A percentile compares a stretch with the other conserved stretches of the same genome.
Conservation (phyloP, 2,113 vertebrate genomes). For the Embiotoca jacksoni region DNA sequence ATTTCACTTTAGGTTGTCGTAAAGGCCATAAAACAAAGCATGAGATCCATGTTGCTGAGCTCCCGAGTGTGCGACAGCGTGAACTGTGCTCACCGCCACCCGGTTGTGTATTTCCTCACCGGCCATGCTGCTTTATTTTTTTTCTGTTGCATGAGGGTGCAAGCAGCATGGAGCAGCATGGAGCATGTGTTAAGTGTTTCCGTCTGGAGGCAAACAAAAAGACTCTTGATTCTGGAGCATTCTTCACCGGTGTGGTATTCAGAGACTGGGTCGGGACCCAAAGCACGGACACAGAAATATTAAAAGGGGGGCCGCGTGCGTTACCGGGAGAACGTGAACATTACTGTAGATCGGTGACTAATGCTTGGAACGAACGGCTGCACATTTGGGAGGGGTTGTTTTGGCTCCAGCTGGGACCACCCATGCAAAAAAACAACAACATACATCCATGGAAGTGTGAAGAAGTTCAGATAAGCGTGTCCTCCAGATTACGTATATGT, state of each 20-base stretch:
- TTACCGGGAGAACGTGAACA: slow-evolving; percentile 22
- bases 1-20: background rate
- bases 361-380: slow-evolving; percentile 20
- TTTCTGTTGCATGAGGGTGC: slow-evolving; percentile 59
- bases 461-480: slow-evolving; percentile 24
- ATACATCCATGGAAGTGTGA: slow-evolving; percentile 22
- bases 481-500: slow-evolving; percentile 26
- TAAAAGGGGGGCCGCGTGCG: slow-evolving; percentile 26
- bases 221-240: slow-evolving; percentile 63
- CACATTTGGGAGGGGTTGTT: background rate
- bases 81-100: slow-evolving; percentile 36
- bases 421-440: slow-evolving; percentile 32
- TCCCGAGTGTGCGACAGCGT: slow-evolving; percentile 55
- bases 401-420: slow-evolving; percentile 52
- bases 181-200: slow-evolving; percentile 74
- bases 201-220: slow-evolving; percentile 74
- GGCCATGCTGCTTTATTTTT: slow-evolving; percentile 38
- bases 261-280: slow-evolving; percentile 55
- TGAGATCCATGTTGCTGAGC: slow-evolving; percentile 38
- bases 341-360: slow-evolving; percentile 34
- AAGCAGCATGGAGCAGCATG: slow-evolving; percentile 29
- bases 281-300: slow-evolving; percentile 51
- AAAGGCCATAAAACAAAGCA: slow-evolving; percentile 38
- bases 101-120: slow-evolving; percentile 54
- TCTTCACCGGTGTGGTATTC: slow-evolving; percentile 64